Percentiles rank a stretch among this genome's conserved stretches.
Conservation (phyloP, 1,140 invertebrate species). For the Monomorium pharaonis region DNA sequence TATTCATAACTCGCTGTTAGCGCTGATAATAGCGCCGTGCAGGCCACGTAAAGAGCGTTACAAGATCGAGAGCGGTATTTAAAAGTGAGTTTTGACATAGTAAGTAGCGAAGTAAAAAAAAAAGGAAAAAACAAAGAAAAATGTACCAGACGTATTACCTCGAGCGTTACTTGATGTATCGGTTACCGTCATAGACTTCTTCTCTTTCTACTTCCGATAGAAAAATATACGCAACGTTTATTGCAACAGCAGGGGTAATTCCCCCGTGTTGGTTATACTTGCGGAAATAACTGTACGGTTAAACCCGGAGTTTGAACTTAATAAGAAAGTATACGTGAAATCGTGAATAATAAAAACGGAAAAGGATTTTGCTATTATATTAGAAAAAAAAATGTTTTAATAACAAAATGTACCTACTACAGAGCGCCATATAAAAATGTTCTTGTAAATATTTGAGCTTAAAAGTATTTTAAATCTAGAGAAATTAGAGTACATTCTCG, state of each 20-base stretch:
- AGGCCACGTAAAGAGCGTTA: constrained; percentile 59
- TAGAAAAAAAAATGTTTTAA: background rate
- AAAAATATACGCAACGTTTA: constrained; percentile 32
- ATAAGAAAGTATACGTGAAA: background rate
- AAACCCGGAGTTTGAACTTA: background rate
- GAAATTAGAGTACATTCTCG: background rate
- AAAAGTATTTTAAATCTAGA: background rate
- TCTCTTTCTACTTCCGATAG: background rate
- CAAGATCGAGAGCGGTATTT: constrained; percentile 54
- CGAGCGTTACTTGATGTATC: background rate
- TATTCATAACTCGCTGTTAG: constrained; percentile 72
- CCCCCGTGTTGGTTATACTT: background rate
- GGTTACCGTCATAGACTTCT: background rate
- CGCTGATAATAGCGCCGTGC: constrained; percentile 61
- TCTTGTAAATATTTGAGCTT: background rate
- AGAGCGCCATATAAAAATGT: background rate
- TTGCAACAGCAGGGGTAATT: constrained; percentile 3
- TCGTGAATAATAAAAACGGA: background rate
- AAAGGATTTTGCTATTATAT: background rate
- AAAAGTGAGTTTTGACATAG: constrained; percentile 48
- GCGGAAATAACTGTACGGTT: background rate
- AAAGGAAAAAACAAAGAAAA: too few species aligned
- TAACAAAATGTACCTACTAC: background rate
- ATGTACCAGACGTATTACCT: constrained; percentile 20
- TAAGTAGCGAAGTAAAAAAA: too few species aligned